Base-by-base conservation (phyloP, 2,113 vertebrate genomes). In the Erythrolamprus reginae region DNA sequence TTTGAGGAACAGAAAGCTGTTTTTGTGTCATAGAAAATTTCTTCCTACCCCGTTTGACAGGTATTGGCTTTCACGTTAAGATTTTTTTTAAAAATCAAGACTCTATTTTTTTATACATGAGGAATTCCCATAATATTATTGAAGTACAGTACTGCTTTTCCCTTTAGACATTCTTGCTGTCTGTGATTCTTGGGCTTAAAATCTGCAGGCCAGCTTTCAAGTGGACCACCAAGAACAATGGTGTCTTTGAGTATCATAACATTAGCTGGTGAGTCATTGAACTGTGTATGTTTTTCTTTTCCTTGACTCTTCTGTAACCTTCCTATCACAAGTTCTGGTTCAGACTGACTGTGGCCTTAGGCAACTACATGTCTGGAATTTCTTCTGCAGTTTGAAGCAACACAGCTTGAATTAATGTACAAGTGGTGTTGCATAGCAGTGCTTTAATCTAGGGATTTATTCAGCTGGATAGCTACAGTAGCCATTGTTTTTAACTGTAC, bases 301-400 rank as follows among this genome's bases (percentile, higher is more conserved):
- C 88, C 65, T 91, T 95, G 93, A 95, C 94, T 96, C 48, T 93
- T 94, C 47, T 51, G 93, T 96, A 95, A 97, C 96, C 94, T 95
- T 92, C 53, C 93, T 92, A 91, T 95, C 90, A 93, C 89, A 94
- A 96, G 96, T 92, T 94, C 51, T 92, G 86, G 92, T 96, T 94
- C 91, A 88, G 91, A 91, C 88, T 90, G 92, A 52, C 90, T 2
- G 15, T 96, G 93, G 91, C 94, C 92, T 51, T 86, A 93, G 92
- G 93, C 90, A 94, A 28, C 91, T 94, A 93, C 87, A 95, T 89
- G 94, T 96, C 95, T 96, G 95, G 93, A 91, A 93, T 92, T 96
- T 96, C 90, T 95, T 94, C 94, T 94, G 82, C 6, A 91, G 23
- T 82, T 84, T 83, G 70, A 42, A 95, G 45, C n/a, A 91, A 56